Evolutionary conservation across 64 coral and sea anemone species (phyloP), one percentile per base, ranked within the genome.

Genomic region (Actinia tenebrosa): DNA sequence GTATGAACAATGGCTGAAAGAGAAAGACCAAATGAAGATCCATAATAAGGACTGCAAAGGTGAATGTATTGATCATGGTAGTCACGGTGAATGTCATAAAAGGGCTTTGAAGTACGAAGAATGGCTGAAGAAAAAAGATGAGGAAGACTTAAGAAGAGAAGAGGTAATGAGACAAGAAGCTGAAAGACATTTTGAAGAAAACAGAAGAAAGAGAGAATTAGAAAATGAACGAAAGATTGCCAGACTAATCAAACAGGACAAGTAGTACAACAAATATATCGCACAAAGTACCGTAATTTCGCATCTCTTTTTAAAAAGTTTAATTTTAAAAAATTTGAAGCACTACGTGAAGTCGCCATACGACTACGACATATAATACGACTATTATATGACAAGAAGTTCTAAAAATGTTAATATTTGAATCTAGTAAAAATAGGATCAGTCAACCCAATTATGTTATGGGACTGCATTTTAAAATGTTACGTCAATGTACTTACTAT

Each of bases 181-280:
- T 75, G 69, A 75, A 75, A 75, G 69, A 16, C 27, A 75, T 10
- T 75, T 75, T 75, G 69, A 75, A 75, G 69, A 11, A 75, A 42
- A 75, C 13, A 75, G 69, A 75, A 75, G 69, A 75, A 75, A 75
- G 14, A 30, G 69, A 75, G 69, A 75, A 75, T 15, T 42, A 3
- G 69, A 75, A 75, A 75, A 75, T 75, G 69, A 75, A 27, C n/a
- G 63, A 66, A 66, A 66, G 10, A n/a, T 66, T 23, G 63, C 63
- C n/a, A 66, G n/a, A 66, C n/a, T 66, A 23, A 66, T n/a, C 19
- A 66, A 66, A 20, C 63, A 66, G 9, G n/a, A 75, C 3, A 43
- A 75, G n/a, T 75, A 16, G 42, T 75, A 75, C 20, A 75, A 9
- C 56, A 66, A 7, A 66, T 66, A 7, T 66, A 37, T 37, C 30